Evolutionary conservation across 1,140 invertebrate genomes (phyloP).

Genomic region (Batillaria attramentaria): DNA sequence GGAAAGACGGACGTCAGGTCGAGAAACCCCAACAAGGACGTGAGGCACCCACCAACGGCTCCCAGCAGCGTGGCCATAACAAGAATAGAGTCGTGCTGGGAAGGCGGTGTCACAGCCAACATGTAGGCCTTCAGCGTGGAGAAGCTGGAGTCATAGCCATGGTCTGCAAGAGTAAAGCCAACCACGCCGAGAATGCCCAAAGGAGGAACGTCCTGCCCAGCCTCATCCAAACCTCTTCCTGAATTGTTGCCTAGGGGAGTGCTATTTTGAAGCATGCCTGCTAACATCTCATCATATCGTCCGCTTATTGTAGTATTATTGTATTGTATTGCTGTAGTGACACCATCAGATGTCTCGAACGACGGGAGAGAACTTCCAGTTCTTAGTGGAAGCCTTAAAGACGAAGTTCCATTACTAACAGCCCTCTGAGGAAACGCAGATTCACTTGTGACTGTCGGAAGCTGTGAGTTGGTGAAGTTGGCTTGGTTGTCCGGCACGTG

Average conservation of each 20-base stretch:
- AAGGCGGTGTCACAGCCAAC: slow-evolving; percentile 16
- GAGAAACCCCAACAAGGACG: slow-evolving; percentile 22
- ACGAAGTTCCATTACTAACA: too few relatives aligned
- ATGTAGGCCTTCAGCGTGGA: slow-evolving; percentile 27
- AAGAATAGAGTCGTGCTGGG: slow-evolving; percentile 16
- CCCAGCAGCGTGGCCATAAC: slow-evolving; percentile 17
- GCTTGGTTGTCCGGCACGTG: not conserved
- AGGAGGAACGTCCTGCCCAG: not conserved
- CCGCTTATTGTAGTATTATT: too few relatives aligned
- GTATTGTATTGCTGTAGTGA: too few relatives aligned
- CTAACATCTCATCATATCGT: too few relatives aligned
- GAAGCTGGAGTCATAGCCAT: slow-evolving; percentile 24
- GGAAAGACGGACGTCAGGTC: slow-evolving; percentile 8
- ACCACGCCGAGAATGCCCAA: slow-evolving; percentile 22
- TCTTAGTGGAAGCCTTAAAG: too few relatives aligned
- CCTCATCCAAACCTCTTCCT: not conserved
- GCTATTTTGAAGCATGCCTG: too few relatives aligned
- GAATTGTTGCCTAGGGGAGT: too few relatives aligned
- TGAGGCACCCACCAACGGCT: slow-evolving; percentile 23
- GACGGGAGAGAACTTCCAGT: too few relatives aligned
- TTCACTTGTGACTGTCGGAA: not conserved
- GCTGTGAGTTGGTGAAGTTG: not conserved
- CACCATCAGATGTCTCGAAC: too few relatives aligned
- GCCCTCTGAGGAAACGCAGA: too few relatives aligned
- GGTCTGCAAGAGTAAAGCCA: not conserved